Base-by-base conservation (phyloP, 2,888 invertebrate species). In the Toxonevra muliebris region DNA sequence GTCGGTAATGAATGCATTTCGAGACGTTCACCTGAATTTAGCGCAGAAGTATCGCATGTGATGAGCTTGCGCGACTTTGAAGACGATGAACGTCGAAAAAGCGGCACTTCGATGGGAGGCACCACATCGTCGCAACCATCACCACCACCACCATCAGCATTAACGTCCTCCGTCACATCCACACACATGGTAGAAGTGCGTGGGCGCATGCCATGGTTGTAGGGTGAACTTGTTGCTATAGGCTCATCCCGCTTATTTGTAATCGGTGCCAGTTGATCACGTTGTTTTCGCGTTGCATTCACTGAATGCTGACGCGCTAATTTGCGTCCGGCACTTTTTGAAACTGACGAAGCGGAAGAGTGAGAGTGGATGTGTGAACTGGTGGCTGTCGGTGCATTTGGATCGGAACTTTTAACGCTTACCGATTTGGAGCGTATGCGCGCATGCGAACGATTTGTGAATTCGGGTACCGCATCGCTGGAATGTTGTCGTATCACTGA, bases 401-500 rank as follows among this genome's bases (percentile, higher is more conserved):
- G 75, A 52, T 77, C 78, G 7, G 73, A 68, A 52, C 76, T 76
- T 67, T 82, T 84, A 45, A 78, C 77, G 66, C 85, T 86, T 8
- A 86, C 82, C 8, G 87, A 87, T 66, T 85, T 84, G 19, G 87
- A 87, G 68, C 87, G 84, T 20, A 80, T 77, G 61, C 86, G 87
- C 80, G 73, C 84, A 81, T 70, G 86, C 69, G 76, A 75, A 42
- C 81, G 80, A 48, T 76, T 76, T 61, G 68, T 72, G 71, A 74
- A 76, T 69, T 78, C 79, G 66, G 64, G 70, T 61, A 77, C 79
- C 64, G 76, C 77, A 68, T 80, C 80, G 71, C 74, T 78, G 71
- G 84, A 79, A 72, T 85, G 81, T 75, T 79, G 79, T 66, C 77
- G 82, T 74, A 86, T 79, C 68, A 87, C 82, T 48, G 87, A 82